A percentile compares a stretch with the other conserved stretches of the same genome.
Conservation (phyloP, 1,140 invertebrate species). For the Drosophila arawakana region DNA sequence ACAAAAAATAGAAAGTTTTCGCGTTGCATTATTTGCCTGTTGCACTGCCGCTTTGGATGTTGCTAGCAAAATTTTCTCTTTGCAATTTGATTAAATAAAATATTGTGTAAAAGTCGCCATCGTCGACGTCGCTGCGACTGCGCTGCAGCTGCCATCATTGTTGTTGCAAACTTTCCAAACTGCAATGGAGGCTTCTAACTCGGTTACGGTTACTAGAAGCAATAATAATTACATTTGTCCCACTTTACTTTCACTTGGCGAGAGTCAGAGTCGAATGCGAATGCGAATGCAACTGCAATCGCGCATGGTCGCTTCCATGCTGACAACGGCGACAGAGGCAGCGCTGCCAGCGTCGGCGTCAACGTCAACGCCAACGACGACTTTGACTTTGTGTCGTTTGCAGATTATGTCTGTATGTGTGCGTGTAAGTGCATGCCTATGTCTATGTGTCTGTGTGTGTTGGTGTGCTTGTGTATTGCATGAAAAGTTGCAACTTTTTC, state of each 20-base stretch:
- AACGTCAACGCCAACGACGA: slow-evolving; percentile 20
- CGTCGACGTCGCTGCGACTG: background rate
- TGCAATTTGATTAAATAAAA: slow-evolving; percentile 82
- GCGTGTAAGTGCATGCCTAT: slow-evolving; percentile 25
- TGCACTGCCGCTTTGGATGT: slow-evolving; percentile 41
- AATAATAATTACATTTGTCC: slow-evolving; percentile 84
- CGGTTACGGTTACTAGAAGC: slow-evolving; percentile 84
- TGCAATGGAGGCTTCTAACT: slow-evolving; percentile 73
- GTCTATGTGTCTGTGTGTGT: background rate
- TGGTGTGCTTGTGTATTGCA: slow-evolving; percentile 55
- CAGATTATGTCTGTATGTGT: background rate
- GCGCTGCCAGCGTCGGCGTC: slow-evolving; percentile 2
- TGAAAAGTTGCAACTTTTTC: slow-evolving; percentile 80
- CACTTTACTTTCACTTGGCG: slow-evolving; percentile 84
- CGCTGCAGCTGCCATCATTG: background rate
- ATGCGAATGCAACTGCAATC: slow-evolving; percentile 43
- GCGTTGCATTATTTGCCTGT: slow-evolving; percentile 48
- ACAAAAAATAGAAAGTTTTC: slow-evolving; percentile 81
- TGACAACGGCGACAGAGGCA: slow-evolving; percentile 17
- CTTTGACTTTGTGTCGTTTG: slow-evolving; percentile 66
- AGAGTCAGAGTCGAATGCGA: slow-evolving; percentile 42
- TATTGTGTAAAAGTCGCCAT: slow-evolving; percentile 79
- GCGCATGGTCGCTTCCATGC: slow-evolving; percentile 13
- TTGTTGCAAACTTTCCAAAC: slow-evolving; percentile 70
- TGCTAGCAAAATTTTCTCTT: slow-evolving; percentile 70